Percentiles rank a stretch among this genome's conserved stretches.
phyloP scores from a whole-genome alignment of 2,888 invertebrate species.

The Apamea anceps region DNA sequence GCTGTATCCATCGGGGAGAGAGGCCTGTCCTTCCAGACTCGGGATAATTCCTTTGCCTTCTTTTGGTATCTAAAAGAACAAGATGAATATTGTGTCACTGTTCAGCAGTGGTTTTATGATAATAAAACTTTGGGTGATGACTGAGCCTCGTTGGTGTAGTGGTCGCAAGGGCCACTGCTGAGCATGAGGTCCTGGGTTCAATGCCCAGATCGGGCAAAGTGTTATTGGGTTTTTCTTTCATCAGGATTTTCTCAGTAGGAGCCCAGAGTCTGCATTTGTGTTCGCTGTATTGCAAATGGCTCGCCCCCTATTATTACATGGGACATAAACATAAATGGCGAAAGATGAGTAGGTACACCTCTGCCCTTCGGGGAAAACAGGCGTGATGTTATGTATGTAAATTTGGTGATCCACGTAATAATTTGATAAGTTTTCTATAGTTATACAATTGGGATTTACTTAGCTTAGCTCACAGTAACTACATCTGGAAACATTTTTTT shows the following conservation, averaged over 20 bases:
- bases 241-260: too few relatives aligned
- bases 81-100: background rate
- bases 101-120: background rate
- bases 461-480: background rate
- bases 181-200: background rate
- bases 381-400: background rate
- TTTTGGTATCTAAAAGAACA: conserved; percentile 61
- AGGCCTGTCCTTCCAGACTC: conserved; percentile 77
- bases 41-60: conserved; percentile 66
- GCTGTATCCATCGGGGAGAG: conserved; percentile 90
- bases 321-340: background rate
- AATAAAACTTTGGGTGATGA: background rate
- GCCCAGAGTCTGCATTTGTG: background rate
- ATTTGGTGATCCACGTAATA: background rate
- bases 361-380: background rate
- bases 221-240: too few relatives aligned
- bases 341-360: too few relatives aligned
- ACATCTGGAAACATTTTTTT: background rate
- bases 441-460: background rate
- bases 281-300: too few relatives aligned
- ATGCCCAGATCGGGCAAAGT: background rate
- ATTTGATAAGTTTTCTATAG: background rate
- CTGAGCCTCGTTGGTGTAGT: background rate
- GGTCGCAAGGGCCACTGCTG: background rate
- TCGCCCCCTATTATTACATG: background rate